A percentile compares a stretch with the other conserved stretches of the same genome.
Conservation (phyloP, 2,888 invertebrate species). For the Endotricha flammealis region DNA sequence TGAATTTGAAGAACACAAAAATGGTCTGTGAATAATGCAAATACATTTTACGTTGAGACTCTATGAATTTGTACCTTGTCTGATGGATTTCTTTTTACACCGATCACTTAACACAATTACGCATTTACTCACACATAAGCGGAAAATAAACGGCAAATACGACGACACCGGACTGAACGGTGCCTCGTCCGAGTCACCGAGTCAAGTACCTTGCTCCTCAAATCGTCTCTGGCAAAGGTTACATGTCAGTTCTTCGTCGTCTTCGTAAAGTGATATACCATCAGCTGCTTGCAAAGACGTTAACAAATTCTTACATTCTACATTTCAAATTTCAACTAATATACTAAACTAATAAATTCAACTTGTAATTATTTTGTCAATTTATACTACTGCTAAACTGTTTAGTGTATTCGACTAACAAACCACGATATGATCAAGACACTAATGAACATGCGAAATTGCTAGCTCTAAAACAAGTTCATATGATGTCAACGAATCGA, state of each 20-base stretch:
- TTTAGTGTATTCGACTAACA: constrained; percentile 15
- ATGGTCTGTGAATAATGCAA: constrained; percentile 28
- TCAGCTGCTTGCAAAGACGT: constrained; percentile 82
- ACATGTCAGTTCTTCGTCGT: constrained; percentile 83
- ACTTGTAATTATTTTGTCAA: constrained; percentile 21
- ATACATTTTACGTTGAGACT: constrained; percentile 16
- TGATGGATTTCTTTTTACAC: constrained; percentile 37
- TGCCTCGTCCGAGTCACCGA: constrained; percentile 55
- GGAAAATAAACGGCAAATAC: constrained; percentile 58
- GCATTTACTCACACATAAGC: constrained; percentile 78
- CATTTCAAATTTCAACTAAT: constrained; percentile 31
- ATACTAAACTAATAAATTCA: constrained; percentile 24
- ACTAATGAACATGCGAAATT: constrained; percentile 38
- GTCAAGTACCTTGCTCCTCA: constrained; percentile 85
- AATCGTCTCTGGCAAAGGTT: constrained; percentile 87
- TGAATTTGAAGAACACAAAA: constrained; percentile 37
- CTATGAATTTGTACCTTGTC: constrained; percentile 38
- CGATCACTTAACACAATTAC: constrained; percentile 65
- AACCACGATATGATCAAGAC: constrained; percentile 28
- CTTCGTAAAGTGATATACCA: constrained; percentile 80
- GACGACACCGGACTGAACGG: constrained; percentile 61
- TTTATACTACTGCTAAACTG: constrained; percentile 11
- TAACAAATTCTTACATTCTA: constrained; percentile 71
- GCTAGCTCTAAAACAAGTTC: constrained; percentile 28
- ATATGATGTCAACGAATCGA: constrained; percentile 10